A percentile compares a stretch with the other conserved stretches of the same genome.
These are phyloP conservation scores for Calidris pugnax DNA, from an alignment of 2,113 vertebrate species.

Conservation along the genomic window DNA sequence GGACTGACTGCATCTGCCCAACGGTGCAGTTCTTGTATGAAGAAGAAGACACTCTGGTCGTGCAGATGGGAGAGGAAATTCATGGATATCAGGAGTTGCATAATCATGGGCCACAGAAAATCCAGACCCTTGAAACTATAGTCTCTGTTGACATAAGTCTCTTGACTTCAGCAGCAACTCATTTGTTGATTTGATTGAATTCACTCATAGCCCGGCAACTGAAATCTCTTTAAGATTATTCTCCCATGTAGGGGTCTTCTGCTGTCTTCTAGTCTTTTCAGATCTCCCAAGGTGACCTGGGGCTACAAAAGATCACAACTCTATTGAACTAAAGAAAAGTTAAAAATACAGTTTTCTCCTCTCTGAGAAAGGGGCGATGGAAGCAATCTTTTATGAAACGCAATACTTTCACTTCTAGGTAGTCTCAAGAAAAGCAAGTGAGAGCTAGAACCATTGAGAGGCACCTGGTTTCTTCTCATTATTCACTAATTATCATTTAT, in stretches of 20 bases:
- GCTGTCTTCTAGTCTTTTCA: neutral
- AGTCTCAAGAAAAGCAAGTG: neutral
- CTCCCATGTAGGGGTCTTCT: neutral
- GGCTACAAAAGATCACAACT: neutral
- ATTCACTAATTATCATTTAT: neutral
- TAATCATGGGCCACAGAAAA: neutral
- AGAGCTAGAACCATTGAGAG: neutral
- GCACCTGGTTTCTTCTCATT: neutral
- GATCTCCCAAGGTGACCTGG: neutral
- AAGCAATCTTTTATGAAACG: neutral
- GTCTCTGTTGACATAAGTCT: neutral
- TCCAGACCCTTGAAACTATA: neutral
- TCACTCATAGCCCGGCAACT: neutral
- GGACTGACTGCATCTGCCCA: neutral
- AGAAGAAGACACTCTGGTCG: neutral
- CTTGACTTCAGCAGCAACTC: neutral
- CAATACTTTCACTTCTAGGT: neutral
- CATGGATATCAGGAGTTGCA: neutral
- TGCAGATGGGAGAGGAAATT: neutral
- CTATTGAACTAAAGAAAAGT: neutral
- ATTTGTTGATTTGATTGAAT: neutral
- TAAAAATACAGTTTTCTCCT: neutral
- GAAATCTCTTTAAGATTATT: neutral
- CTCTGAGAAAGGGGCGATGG: neutral
- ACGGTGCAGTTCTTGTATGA: rapidly evolving